These are phyloP conservation scores for Manduca sexta DNA, from an alignment of 1,140 invertebrate species.

Conservation along the genomic window DNA sequence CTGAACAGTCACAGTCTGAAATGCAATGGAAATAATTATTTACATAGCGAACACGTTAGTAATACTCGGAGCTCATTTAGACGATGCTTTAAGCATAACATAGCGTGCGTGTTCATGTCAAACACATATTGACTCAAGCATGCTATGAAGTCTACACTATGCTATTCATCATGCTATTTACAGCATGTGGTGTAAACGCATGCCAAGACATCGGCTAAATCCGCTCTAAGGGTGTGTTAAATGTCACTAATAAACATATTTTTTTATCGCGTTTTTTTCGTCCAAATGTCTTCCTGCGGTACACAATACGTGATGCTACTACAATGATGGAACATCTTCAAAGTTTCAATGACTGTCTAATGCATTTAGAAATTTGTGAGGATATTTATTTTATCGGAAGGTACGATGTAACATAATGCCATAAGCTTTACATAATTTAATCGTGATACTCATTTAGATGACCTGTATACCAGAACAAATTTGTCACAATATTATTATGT, in stretches of 20 bases:
- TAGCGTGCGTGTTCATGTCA: too few relatives aligned
- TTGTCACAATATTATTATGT: conserved; percentile 25
- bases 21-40: too few relatives aligned
- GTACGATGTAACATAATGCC: conserved; percentile 23
- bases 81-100: too few relatives aligned
- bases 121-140: too few relatives aligned
- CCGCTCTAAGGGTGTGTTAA: neutral
- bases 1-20: neutral
- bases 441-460: conserved; percentile 34
- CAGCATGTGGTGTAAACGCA: too few relatives aligned
- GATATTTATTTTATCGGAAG: conserved; percentile 10
- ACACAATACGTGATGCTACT: conserved; percentile 33
- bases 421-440: conserved; percentile 51
- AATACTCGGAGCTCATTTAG: too few relatives aligned
- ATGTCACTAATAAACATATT: neutral
- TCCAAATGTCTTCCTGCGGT: conserved; percentile 5
- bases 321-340: conserved; percentile 22
- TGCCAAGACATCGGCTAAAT: too few relatives aligned
- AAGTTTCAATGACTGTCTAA: conserved; percentile 40
- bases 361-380: conserved; percentile 58
- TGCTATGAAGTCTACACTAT: too few relatives aligned
- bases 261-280: neutral
- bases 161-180: too few relatives aligned
- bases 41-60: too few relatives aligned
- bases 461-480: conserved; percentile 26